Conservation (phyloP, 2,113 vertebrate species). For the Xiphophorus hellerii region DNA sequence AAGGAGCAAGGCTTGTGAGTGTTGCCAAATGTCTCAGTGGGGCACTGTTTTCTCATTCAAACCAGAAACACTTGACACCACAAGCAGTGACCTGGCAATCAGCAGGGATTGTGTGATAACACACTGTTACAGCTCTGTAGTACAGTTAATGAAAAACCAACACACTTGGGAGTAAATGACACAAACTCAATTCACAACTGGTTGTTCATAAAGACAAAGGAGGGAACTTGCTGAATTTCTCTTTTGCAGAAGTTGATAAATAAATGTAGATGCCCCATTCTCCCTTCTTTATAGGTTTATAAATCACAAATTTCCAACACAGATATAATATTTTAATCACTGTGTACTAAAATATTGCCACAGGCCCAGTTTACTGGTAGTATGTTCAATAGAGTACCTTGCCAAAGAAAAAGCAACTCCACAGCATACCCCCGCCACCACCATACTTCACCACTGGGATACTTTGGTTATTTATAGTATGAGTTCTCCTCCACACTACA, state of each 20-base stretch:
- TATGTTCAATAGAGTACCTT: neutral
- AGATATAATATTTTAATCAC: neutral
- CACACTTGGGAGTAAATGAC: constrained; percentile 28
- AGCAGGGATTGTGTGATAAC: constrained; percentile 54
- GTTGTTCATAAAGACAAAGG: constrained; percentile 12
- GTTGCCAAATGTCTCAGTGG: constrained; percentile 62
- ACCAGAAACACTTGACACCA: constrained; percentile 60
- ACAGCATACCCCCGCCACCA: too few relatives aligned
- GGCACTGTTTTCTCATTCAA: constrained; percentile 61
- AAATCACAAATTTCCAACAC: constrained; percentile 13
- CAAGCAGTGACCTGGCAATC: constrained; percentile 40
- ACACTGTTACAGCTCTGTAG: constrained; percentile 52
- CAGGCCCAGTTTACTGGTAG: neutral
- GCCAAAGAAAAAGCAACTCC: too few relatives aligned
- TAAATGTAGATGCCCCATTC: neutral
- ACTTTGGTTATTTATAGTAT: too few relatives aligned
- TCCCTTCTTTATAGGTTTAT: constrained; percentile 7
- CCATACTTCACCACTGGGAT: too few relatives aligned
- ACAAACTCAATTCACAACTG: constrained; percentile 1
- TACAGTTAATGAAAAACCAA: constrained; percentile 30
- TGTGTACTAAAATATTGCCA: neutral
- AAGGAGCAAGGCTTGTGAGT: constrained; percentile 49
- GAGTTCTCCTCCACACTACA: too few relatives aligned
- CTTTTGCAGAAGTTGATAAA: constrained; percentile 1
- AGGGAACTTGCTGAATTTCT: constrained; percentile 11